These are phyloP conservation scores for Onychorhynchus coronatus DNA, from an alignment of 2,113 vertebrate species.

Conservation along the genomic window DNA sequence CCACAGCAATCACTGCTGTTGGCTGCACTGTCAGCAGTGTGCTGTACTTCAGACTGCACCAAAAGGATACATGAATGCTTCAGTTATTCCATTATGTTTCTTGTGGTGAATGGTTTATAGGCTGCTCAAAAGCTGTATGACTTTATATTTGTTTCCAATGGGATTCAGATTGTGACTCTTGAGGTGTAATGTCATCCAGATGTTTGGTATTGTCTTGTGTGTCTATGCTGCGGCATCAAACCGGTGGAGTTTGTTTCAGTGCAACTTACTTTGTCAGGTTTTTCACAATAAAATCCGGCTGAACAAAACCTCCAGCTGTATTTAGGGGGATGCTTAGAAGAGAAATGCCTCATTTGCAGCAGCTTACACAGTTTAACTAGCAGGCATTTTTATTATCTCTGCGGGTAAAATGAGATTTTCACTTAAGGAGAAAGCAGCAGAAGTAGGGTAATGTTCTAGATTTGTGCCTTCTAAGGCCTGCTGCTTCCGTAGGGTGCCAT, in stretches of 20 bases:
- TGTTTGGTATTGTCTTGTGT: neutral
- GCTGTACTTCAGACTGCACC: neutral
- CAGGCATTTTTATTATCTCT: neutral
- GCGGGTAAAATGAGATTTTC: neutral
- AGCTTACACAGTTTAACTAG: neutral
- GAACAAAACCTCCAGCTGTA: neutral
- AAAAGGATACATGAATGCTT: neutral
- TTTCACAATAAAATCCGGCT: neutral
- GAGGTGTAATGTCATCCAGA: constrained; percentile 1
- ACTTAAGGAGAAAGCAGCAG: neutral
- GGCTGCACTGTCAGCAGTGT: neutral
- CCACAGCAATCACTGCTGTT: neutral
- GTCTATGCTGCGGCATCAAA: neutral
- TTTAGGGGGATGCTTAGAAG: neutral
- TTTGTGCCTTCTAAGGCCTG: neutral
- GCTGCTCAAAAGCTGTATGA: neutral
- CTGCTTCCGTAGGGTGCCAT: neutral
- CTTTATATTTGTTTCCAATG: constrained; percentile 11
- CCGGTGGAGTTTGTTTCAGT: neutral
- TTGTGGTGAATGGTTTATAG: neutral
- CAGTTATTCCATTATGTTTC: neutral
- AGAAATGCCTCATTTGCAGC: neutral
- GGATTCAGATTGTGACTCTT: neutral
- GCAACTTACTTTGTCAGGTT: neutral
- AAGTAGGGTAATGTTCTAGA: neutral